Evolutionary conservation across 2,888 invertebrate species (phyloP), one percentile per base, ranked within the genome.

Genomic region (Thymelicus sylvestris): DNA sequence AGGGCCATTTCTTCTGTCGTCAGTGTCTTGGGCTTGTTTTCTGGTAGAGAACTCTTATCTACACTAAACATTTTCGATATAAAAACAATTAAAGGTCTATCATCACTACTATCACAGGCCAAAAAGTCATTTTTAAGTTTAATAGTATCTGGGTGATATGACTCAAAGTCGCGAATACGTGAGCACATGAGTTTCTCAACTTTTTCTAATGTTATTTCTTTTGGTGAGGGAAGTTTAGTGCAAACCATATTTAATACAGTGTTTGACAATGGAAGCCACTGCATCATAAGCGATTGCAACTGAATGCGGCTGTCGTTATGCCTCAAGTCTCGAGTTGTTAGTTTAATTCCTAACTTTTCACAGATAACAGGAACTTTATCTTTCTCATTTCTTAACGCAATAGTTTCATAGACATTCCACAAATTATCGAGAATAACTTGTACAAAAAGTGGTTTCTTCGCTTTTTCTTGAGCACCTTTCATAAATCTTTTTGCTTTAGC

Each of bases 61-160:
- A 97, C 95, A 67, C 97, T 96, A 89, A 97, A 96, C 98, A 99
- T 98, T 95, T 99, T 98, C 0, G 98, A 98, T 79, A 97, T 95
- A 94, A 95, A 97, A 75, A 96, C 96, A 87, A 96, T 96, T 66
- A 96, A 91, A 50, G 97, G 96, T 76, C 94, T 95, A 76, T 95
- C 90, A 2, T 94, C 88, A 74, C 94, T 92, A 72, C 95, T 94
- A 87, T 95, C 95, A 92, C 97, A 98, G 72, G 94, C 94, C 79
- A 95, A 85, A 82, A 96, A 96, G 83, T 95, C 96, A 75, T 95
- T 88, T 91, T 96, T 97, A 4, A 98, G 94, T 73, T 92, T 90
- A 87, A 96, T 95, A 1, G 97, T 97, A 84, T 96, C 95, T 0
- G 85, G 81, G 0, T 96, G 96, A 76, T 97, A 94, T 0, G 95